phyloP scores from a whole-genome alignment of 2,113 vertebrate genomes.

The Scytalopus superciliaris region DNA sequence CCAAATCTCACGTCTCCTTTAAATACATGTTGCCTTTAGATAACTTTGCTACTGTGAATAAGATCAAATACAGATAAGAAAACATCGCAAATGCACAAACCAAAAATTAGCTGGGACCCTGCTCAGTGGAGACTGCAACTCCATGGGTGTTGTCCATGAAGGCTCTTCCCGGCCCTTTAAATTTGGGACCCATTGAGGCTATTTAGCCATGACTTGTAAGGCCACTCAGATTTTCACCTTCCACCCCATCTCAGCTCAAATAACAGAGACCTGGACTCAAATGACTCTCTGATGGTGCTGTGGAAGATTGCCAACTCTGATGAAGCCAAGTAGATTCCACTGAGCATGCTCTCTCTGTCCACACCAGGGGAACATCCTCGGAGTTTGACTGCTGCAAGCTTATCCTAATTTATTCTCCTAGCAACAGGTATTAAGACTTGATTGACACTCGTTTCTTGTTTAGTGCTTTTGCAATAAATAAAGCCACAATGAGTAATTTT shows the following conservation, averaged over 20 bases:
- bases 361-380: background rate
- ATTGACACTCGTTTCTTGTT: background rate
- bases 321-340: slow-evolving; percentile 34
- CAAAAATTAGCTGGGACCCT: background rate
- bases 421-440: slow-evolving; percentile 39
- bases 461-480: slow-evolving; percentile 40
- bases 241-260: background rate
- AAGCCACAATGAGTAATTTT: slow-evolving; percentile 35
- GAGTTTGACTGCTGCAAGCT: background rate
- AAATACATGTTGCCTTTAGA: no score
- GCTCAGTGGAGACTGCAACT: background rate
- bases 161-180: background rate
- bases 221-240: background rate
- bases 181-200: background rate
- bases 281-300: slow-evolving; percentile 1
- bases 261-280: background rate
- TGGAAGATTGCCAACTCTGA: slow-evolving; percentile 42
- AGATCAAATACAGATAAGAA: background rate
- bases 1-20: background rate
- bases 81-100: background rate
- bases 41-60: background rate
- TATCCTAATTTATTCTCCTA: slow-evolving; percentile 47
- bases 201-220: background rate
- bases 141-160: background rate
- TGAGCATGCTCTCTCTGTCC: background rate